These are phyloP conservation scores for Gambusia yucatana DNA, from an alignment of 2,797 vertebrate genomes.

Conservation along the genomic window DNA sequence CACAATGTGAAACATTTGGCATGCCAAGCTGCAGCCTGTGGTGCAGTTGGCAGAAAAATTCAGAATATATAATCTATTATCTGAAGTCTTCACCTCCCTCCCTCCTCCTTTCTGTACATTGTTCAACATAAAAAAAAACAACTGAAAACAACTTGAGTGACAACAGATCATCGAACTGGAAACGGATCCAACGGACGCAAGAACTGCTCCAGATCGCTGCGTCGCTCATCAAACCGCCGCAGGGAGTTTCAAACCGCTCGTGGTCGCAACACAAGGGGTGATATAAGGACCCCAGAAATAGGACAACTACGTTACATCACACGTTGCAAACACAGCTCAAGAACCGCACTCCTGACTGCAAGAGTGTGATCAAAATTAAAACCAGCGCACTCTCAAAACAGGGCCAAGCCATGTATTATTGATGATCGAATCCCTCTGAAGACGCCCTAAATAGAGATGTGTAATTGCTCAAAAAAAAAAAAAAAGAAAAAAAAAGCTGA, in stretches of 20 bases:
- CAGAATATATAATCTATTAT: conserved; percentile 44
- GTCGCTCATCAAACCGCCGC: background rate
- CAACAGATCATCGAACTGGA: background rate
- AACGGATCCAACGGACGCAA: background rate
- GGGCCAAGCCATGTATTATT: conserved; percentile 67
- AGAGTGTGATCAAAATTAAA: conserved; percentile 47
- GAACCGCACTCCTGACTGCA: conserved; percentile 7
- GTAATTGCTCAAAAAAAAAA: conserved; percentile 44
- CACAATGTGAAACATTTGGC: conserved; percentile 28
- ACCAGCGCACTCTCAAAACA: conserved; percentile 48
- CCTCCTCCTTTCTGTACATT: conserved; percentile 3
- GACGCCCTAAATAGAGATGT: conserved; percentile 61
- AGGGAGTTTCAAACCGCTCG: background rate
- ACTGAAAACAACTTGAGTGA: background rate
- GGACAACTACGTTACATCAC: conserved; percentile 23
- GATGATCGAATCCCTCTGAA: conserved; percentile 61
- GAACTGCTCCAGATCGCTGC: background rate
- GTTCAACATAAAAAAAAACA: background rate
- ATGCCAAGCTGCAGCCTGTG: conserved; percentile 8
- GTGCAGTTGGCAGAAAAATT: conserved; percentile 7
- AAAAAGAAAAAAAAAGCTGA: conserved; percentile 6
- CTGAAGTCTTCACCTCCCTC: conserved; percentile 12
- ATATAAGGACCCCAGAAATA: conserved; percentile 19
- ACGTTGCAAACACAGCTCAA: conserved; percentile 10
- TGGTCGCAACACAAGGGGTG: background rate